Evolutionary conservation across 2,888 invertebrate genomes (phyloP), one percentile per base, ranked within the genome.

Genomic region (Dasypolia templi): DNA sequence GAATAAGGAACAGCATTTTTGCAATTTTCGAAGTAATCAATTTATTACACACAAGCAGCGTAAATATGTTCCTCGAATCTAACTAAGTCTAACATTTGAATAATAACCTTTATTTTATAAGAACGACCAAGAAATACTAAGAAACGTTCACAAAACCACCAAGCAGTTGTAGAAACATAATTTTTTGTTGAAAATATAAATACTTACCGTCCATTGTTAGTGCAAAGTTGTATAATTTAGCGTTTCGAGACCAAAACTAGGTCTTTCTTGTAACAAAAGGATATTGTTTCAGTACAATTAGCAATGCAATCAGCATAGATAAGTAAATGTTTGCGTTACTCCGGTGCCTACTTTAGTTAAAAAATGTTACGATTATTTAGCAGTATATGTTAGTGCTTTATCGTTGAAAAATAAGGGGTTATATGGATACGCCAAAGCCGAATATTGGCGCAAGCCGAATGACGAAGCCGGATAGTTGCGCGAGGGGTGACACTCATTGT

Each of bases 281-380:
- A 95, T 94, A 95, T 95, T 95, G 95, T 95, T 94, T 92, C 89
- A 91, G 89, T 91, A 93, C 93, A 94, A 95, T 95, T 95, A 94
- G 93, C 93, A 91, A 93, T 89, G 93, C 92, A 94, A 94, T 94
- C 93, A 93, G 91, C 93, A 93, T 92, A 95, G 95, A 95, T 95
- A 94, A 94, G 92, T 92, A 90, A 91, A 91, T 92, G 88, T 93
- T 93, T 92, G 92, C 91, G 89, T 89, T 91, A 77, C 67, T 63
- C 74, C 76, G 72, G 55, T 86, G 71, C 84, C 75, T 87, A 77
- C 80, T 90, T 91, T 89, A 83, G 74, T 77, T 64, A 77, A 86
- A 82, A 86, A 86, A 81, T 78, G 79, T 86, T 87, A 87, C 86
- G 77, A 85, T 83, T 86, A 86, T 87, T 86, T 87, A 79, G 75